Evolutionary conservation across 2,888 invertebrate species (phyloP).

Genomic region (Pyralis farinalis): DNA sequence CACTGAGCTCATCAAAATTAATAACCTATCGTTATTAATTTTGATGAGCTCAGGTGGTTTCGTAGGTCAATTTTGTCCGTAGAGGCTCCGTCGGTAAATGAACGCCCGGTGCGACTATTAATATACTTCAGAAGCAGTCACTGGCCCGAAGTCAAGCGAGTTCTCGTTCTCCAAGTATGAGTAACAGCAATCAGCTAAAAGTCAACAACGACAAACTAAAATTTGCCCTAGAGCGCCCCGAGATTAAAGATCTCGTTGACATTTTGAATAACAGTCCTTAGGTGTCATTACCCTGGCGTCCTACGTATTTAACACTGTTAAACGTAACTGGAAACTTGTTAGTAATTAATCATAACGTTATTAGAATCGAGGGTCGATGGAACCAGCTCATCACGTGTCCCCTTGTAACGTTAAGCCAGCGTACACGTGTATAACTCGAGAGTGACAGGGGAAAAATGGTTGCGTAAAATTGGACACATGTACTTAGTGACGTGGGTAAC

Average conservation of each 20-base stretch:
- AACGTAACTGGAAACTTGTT: background rate
- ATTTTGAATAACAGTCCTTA: background rate
- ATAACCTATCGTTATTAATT: too few relatives aligned
- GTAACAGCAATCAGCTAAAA: background rate
- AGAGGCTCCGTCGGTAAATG: too few relatives aligned
- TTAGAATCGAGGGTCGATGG: conserved; percentile 2
- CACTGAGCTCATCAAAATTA: too few relatives aligned
- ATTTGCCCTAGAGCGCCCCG: background rate
- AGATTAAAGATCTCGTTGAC: background rate
- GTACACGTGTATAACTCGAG: background rate
- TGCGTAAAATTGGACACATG: background rate
- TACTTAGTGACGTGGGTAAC: background rate
- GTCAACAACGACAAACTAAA: background rate
- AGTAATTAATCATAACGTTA: background rate
- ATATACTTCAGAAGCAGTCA: too few relatives aligned
- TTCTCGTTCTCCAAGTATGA: background rate
- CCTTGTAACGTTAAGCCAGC: too few relatives aligned
- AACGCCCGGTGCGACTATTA: too few relatives aligned
- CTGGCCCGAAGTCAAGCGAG: too few relatives aligned
- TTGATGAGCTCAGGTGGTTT: too few relatives aligned
- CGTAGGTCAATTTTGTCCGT: too few relatives aligned
- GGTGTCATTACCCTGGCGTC: background rate
- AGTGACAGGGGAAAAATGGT: conserved; percentile 1
- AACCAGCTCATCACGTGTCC: conserved; percentile 4
- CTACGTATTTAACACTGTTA: background rate